These are phyloP conservation scores for Zoroaster sp. DNA, from an alignment of 53 echinoderm and acorn worm species.

Conservation along the genomic window DNA sequence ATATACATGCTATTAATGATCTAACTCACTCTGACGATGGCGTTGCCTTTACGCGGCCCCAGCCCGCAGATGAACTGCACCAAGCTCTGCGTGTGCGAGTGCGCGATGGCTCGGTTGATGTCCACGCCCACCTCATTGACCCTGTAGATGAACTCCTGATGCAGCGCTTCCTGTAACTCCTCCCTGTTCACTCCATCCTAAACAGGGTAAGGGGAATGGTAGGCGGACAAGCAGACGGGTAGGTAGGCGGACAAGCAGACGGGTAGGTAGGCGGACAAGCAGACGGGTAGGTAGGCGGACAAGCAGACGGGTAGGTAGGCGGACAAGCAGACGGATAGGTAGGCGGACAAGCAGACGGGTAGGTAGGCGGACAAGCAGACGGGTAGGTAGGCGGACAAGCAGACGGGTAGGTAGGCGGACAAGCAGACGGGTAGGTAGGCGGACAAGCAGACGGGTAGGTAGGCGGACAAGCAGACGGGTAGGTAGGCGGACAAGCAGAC, in stretches of 20 bases:
- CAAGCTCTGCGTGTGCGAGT: conserved; percentile 69
- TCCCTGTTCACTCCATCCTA: conserved; percentile 79
- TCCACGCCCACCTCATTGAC: conserved; percentile 97
- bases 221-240: not conserved
- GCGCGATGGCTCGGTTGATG: conserved; percentile 82
- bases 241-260: not conserved
- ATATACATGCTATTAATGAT: not conserved
- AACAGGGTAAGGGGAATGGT: not conserved
- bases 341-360: too few species aligned
- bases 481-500: too few species aligned
- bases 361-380: too few species aligned
- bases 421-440: too few species aligned
- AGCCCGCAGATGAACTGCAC: conserved; percentile 99
- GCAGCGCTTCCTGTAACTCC: conserved; percentile 71
- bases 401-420: too few species aligned
- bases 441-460: too few species aligned
- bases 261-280: too few species aligned
- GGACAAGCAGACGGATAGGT: too few species aligned
- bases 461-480: too few species aligned
- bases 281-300: too few species aligned
- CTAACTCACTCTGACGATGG: conserved; percentile 79
- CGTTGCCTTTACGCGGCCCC: conserved; percentile 90
- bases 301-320: too few species aligned
- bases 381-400: too few species aligned
- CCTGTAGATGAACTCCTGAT: conserved; percentile 96